phyloP scores from a whole-genome alignment of 2,888 invertebrate species.

The Pterobdella sp. region DNA sequence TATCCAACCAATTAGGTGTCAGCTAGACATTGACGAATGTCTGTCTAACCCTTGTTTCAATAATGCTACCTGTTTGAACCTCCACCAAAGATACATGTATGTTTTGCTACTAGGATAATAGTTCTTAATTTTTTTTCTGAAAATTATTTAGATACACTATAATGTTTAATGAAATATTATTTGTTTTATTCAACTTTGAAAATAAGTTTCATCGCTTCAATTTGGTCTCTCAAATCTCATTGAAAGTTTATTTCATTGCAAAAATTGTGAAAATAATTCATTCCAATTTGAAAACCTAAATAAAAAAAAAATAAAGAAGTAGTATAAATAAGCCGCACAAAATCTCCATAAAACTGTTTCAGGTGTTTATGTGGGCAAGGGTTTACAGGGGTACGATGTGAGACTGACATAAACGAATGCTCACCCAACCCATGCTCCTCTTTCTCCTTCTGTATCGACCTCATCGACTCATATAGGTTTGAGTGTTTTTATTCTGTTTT shows the following conservation, averaged over 20 bases:
- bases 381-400: conserved; percentile 53
- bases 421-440: conserved; percentile 26
- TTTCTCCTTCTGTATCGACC: conserved; percentile 53
- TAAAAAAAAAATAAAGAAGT: too few species aligned
- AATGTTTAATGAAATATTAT: too few species aligned
- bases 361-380: conserved; percentile 28
- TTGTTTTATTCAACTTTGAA: too few species aligned
- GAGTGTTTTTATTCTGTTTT: background rate
- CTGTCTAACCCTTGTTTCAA: conserved; percentile 40
- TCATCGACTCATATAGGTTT: conserved; percentile 33
- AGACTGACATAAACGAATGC: conserved; percentile 70
- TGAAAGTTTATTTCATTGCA: too few species aligned
- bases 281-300: too few species aligned
- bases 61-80: conserved; percentile 35
- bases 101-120: too few species aligned
- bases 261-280: too few species aligned
- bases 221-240: conserved; percentile 44
- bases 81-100: conserved; percentile 18
- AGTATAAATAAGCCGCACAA: too few species aligned
- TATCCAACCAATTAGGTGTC: conserved; percentile 33
- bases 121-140: too few species aligned
- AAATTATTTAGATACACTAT: too few species aligned
- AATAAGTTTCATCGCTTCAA: too few species aligned
- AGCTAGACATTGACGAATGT: conserved; percentile 41
- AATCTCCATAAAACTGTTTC: too few species aligned